Conservation (phyloP, 2,113 vertebrate genomes). For the Ochotona princeps region DNA sequence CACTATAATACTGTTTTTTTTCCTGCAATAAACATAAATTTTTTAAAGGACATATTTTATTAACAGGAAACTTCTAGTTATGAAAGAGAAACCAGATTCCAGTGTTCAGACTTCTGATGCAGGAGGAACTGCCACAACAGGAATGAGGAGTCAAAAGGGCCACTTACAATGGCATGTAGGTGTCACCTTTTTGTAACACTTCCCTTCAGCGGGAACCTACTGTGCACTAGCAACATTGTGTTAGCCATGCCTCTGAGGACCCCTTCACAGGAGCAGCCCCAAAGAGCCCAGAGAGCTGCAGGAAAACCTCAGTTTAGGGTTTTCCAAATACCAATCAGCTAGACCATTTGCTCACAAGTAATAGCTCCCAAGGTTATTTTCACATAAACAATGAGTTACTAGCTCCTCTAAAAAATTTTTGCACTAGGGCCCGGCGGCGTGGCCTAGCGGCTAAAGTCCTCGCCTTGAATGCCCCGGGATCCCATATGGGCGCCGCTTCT, state of each 20-base stretch:
- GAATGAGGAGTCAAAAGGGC: background rate
- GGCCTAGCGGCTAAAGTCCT: too few relatives aligned
- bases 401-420: background rate
- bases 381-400: conserved; percentile 25
- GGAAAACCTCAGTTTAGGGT: conserved; percentile 37
- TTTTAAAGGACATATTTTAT: background rate
- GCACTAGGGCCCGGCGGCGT: too few relatives aligned
- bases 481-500: too few relatives aligned
- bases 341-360: conserved; percentile 28
- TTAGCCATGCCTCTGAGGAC: background rate
- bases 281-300: background rate
- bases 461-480: too few relatives aligned
- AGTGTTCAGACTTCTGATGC: background rate
- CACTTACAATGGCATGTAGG: background rate
- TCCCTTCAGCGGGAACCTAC: conserved; percentile 56
- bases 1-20: background rate
- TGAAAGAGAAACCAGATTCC: conserved; percentile 19
- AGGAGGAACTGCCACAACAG: background rate
- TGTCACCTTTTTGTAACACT: conserved; percentile 40
- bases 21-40: conserved; percentile 39
- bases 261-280: background rate
- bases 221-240: conserved; percentile 41
- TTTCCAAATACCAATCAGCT: conserved; percentile 25
- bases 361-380: background rate
- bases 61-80: background rate